Percentiles rank a stretch among this genome's conserved stretches.
phyloP scores from a whole-genome alignment of 2,888 invertebrate genomes.

The Gari tellinella region DNA sequence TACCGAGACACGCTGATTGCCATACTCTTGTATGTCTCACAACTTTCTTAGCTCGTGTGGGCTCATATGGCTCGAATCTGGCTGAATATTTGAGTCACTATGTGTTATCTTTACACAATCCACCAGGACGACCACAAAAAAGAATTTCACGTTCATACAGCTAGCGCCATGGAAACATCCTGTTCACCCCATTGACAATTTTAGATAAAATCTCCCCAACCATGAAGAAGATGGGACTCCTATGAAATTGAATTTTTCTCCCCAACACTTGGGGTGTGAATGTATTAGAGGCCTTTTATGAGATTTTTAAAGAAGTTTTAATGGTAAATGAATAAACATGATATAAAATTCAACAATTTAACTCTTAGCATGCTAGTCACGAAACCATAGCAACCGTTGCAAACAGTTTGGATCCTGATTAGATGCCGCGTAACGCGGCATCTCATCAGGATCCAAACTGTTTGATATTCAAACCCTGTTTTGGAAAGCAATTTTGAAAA shows the following conservation, averaged over 20 bases:
- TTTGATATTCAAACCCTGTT: too few relatives aligned
- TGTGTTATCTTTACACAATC: conserved; percentile 53
- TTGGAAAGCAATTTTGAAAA: too few relatives aligned
- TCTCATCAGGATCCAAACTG: too few relatives aligned
- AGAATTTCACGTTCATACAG: conserved; percentile 15
- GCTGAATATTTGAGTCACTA: conserved; percentile 44
- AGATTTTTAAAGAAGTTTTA: conserved; percentile 3
- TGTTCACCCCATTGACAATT: conserved; percentile 24
- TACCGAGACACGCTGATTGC: not conserved
- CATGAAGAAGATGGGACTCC: conserved; percentile 14
- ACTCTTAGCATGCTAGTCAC: too few relatives aligned
- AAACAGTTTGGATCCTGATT: too few relatives aligned
- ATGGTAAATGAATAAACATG: conserved; percentile 22
- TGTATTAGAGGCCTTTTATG: conserved; percentile 6
- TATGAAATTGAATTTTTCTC: conserved; percentile 23
- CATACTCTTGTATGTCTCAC: too few relatives aligned
- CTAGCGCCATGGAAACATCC: conserved; percentile 40
- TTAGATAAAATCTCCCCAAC: conserved; percentile 41
- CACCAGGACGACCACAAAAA: conserved; percentile 17
- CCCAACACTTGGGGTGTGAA: conserved; percentile 27
- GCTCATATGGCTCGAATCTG: too few relatives aligned
- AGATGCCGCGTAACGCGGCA: too few relatives aligned
- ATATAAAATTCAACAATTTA: conserved; percentile 17
- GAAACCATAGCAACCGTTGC: too few relatives aligned
- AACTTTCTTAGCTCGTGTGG: too few relatives aligned